These are phyloP conservation scores for Leucoma salicis DNA, from an alignment of 2,888 invertebrate genomes.

Conservation along the genomic window DNA sequence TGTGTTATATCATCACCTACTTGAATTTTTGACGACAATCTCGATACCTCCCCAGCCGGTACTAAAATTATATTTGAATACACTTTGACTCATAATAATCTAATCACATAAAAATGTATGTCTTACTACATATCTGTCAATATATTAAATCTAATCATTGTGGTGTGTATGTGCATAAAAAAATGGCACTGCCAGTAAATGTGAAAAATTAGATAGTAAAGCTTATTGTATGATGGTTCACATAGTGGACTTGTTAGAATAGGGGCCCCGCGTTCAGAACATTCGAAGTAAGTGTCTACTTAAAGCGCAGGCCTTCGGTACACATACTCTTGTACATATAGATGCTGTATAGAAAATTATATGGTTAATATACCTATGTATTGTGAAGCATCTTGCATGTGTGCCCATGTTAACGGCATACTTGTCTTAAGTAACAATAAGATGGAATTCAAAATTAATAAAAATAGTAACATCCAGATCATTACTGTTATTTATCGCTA, in stretches of 20 bases:
- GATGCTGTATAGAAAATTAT: conserved; percentile 78
- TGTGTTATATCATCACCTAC: not conserved
- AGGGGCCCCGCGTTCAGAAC: conserved; percentile 30
- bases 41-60: not conserved
- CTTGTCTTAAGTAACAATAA: conserved; percentile 67
- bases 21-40: not conserved
- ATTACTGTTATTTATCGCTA: conserved; percentile 52
- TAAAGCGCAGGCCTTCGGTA: conserved; percentile 41
- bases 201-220: conserved; percentile 46
- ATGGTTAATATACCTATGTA: conserved; percentile 65
- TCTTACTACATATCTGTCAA: conserved; percentile 70
- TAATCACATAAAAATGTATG: conserved; percentile 38
- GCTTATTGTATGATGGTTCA: conserved; percentile 58
- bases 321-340: conserved; percentile 76
- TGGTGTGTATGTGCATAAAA: conserved; percentile 58
- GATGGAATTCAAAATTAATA: conserved; percentile 78
- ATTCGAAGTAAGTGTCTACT: conserved; percentile 19
- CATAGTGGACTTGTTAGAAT: conserved; percentile 63
- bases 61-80: not conserved
- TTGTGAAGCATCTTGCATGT: conserved; percentile 71
- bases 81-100: not conserved
- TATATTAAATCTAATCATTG: conserved; percentile 25
- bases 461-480: conserved; percentile 74
- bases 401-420: conserved; percentile 68
- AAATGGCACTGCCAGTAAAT: conserved; percentile 72